These are phyloP conservation scores for Pelobates fuscus DNA, from an alignment of 2,113 vertebrate species.

Conservation along the genomic window DNA sequence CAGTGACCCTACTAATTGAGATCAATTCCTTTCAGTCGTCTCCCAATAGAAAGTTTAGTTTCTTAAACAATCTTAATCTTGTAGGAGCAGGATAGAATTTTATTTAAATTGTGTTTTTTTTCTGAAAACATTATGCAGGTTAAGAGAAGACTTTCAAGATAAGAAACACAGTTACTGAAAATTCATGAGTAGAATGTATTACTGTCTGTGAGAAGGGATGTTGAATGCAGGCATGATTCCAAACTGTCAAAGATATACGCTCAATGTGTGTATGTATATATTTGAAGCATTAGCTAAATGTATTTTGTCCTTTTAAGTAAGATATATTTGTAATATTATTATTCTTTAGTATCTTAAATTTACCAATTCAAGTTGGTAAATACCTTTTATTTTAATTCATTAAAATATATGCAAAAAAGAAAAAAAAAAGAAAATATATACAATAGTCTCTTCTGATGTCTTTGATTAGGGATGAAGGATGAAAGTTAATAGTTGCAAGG, in stretches of 20 bases:
- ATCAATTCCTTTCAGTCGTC: constrained; percentile 56
- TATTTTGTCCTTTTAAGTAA: constrained; percentile 32
- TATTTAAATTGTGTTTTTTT: constrained; percentile 54
- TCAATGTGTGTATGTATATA: too few relatives aligned
- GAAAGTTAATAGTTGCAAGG: too few relatives aligned
- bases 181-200: constrained; percentile 63
- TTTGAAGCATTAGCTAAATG: too few relatives aligned
- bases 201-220: constrained; percentile 64
- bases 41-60: constrained; percentile 56
- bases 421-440: too few relatives aligned
- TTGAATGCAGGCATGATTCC: constrained; percentile 78
- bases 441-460: too few relatives aligned
- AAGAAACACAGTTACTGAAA: constrained; percentile 67
- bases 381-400: too few relatives aligned
- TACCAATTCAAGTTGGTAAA: too few relatives aligned
- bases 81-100: constrained; percentile 54
- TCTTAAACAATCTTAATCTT: constrained; percentile 53
- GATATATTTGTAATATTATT: too few relatives aligned
- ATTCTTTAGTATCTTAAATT: too few relatives aligned
- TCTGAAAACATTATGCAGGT: constrained; percentile 57
- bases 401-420: too few relatives aligned
- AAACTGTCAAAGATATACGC: constrained; percentile 77
- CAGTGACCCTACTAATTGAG: too few relatives aligned
- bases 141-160: constrained; percentile 57
- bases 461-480: too few relatives aligned